These are phyloP conservation scores for Sinocyclocheilus maitianheensis DNA, from an alignment of 2,113 vertebrate genomes.

Conservation along the genomic window DNA sequence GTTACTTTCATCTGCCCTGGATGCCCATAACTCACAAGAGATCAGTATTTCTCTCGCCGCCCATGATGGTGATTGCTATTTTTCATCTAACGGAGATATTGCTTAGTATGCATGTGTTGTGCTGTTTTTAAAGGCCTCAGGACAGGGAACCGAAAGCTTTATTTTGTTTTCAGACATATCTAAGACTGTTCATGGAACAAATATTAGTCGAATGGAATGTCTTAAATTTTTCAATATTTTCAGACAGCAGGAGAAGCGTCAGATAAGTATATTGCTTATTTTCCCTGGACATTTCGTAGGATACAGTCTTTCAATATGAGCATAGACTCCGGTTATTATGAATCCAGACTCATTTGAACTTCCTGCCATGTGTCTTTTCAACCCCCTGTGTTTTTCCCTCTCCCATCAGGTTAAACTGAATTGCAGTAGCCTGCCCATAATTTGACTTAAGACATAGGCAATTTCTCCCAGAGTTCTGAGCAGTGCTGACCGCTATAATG, in stretches of 20 bases:
- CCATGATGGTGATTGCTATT: conserved; percentile 43
- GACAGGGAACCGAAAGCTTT: neutral
- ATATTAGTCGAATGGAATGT: neutral
- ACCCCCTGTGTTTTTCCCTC: conserved; percentile 43
- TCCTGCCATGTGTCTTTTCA: conserved; percentile 4
- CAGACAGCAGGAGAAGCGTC: conserved; percentile 15
- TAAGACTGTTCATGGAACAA: neutral
- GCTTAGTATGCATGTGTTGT: conserved; percentile 50
- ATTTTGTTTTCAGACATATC: conserved; percentile 4
- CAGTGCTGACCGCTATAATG: conserved; percentile 67
- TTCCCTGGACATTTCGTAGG: conserved; percentile 11
- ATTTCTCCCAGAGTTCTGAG: conserved; percentile 69
- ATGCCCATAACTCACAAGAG: conserved; percentile 38
- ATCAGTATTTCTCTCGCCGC: conserved; percentile 35
- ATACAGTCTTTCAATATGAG: conserved; percentile 8
- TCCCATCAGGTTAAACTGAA: conserved; percentile 65
- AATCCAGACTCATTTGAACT: conserved; percentile 26
- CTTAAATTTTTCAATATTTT: conserved; percentile 12
- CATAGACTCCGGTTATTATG: neutral
- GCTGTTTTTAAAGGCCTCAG: conserved; percentile 39
- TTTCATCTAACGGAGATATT: conserved; percentile 48
- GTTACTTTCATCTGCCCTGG: conserved; percentile 35
- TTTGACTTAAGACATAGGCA: conserved; percentile 77
- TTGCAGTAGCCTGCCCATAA: conserved; percentile 71
- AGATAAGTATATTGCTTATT: conserved; percentile 29